These are phyloP conservation scores for Epizoanthus scotinus DNA, from an alignment of 92 coral and sea anemone genomes.

Conservation along the genomic window DNA sequence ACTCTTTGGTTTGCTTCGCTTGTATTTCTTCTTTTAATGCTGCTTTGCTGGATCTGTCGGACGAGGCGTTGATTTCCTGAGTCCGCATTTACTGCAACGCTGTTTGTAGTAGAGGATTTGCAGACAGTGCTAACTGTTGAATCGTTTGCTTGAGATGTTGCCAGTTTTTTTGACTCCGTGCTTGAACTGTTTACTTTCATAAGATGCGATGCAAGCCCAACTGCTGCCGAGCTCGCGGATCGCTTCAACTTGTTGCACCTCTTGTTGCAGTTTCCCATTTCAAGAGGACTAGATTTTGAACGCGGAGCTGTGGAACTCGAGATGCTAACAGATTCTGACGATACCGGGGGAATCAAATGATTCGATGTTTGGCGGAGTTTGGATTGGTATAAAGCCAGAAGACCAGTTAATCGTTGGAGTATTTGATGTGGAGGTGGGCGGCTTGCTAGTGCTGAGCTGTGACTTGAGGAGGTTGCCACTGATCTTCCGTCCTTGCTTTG, in stretches of 20 bases:
- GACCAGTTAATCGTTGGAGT: constrained; percentile 14
- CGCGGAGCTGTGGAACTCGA: neutral
- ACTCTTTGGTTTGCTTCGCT: neutral
- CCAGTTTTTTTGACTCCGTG: neutral
- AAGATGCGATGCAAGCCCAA: neutral
- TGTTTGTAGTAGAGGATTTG: neutral
- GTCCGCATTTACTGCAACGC: neutral
- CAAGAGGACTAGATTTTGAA: neutral
- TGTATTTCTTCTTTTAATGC: no score
- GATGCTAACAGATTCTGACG: neutral
- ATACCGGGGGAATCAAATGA: neutral
- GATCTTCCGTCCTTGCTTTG: neutral
- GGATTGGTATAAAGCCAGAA: constrained; percentile 20
- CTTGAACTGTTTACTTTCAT: neutral
- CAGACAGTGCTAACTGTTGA: neutral
- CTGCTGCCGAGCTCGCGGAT: neutral
- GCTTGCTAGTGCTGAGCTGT: neutral
- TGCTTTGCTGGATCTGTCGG: neutral
- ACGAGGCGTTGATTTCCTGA: neutral
- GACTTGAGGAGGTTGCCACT: neutral
- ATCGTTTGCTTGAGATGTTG: no score
- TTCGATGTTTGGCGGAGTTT: constrained; percentile 11
- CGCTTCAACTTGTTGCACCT: neutral
- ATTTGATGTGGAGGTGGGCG: constrained; percentile 12
- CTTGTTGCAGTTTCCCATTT: constrained; percentile 10